Evolutionary conservation across 2,113 vertebrate species (phyloP), one percentile per base, ranked within the genome.

Genomic region (Saimiri boliviensis): DNA sequence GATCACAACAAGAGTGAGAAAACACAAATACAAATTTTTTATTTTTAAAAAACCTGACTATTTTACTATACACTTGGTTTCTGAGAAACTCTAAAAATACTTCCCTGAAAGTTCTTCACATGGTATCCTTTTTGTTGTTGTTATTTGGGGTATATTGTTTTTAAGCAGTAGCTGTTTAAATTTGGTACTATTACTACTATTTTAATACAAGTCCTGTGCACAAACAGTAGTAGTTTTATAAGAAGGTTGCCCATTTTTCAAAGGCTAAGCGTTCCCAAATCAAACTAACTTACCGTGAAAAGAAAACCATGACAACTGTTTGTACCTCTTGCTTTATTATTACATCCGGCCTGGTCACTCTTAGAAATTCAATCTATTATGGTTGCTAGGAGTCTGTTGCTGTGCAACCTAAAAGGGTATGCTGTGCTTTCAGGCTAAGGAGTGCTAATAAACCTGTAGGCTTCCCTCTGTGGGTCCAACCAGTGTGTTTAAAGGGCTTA

Each of bases 261-360:
- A 95, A 98, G 95, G 96, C 45, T 97, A 93, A 98, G 87, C 91
- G 97, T 47, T 70, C 89, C 83, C 94, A 98, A 98, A 97, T 97
- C 97, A 98, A 97, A 97, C 92, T 94, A 97, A 95, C 97, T 98
- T 96, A 94, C 94, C 98, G 86, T 98, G 97, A 98, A 98, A 98
- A 98, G 98, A 98, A 98, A 98, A 98, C 98, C 98, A 98, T 98
- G 98, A 99, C 98, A 98, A 99, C 98, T 98, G 98, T 98, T 98
- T 98, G 98, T 98, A 98, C 97, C 97, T 99, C 98, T 95, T 97
- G 97, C 97, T 98, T 98, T 98, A 99, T 98, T 98, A 99, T 98
- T 98, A 98, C 98, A 99, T 99, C 98, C 98, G 98, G 98, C 98
- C 97, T 97, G 97, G 98, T 98, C 98, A 99, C 98, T 99, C 98